Percentiles rank a stretch among this genome's conserved stretches.
Evolutionary conservation across 2,888 invertebrate genomes (phyloP).

Genomic region (Mesoligia furuncula): DNA sequence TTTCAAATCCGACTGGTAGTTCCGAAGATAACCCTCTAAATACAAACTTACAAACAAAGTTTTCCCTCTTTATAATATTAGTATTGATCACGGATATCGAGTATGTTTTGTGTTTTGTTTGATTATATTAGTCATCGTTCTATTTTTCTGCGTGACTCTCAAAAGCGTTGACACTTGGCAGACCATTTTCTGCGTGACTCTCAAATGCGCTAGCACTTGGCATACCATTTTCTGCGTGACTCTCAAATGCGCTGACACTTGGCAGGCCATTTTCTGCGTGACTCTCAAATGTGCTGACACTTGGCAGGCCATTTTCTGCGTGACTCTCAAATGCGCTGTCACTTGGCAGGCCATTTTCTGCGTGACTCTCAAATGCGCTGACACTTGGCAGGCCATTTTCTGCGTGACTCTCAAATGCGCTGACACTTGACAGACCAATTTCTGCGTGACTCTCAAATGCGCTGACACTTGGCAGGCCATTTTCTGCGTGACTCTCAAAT

Average conservation of each 20-base stretch:
- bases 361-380: not conserved
- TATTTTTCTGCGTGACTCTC: not conserved
- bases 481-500: not conserved
- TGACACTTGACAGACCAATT: not conserved
- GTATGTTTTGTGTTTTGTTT: too few species aligned
- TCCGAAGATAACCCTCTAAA: too few species aligned
- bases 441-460: not conserved
- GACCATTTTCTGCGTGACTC: not conserved
- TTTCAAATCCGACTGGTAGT: too few species aligned
- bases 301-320: not conserved
- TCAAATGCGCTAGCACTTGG: not conserved
- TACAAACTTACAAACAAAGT: too few species aligned
- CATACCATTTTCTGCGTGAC: not conserved
- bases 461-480: not conserved
- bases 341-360: not conserved
- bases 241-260: not conserved
- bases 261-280: not conserved
- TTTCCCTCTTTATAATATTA: too few species aligned
- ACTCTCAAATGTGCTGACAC: not conserved
- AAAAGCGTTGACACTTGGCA: too few species aligned
- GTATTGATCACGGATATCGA: too few species aligned
- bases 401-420: not conserved
- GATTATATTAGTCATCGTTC: slow-evolving; percentile 6
- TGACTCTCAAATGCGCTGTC: not conserved
- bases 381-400: too few species aligned